phyloP scores from a whole-genome alignment of 2,113 vertebrate species.

The Brachirus orientalis region DNA sequence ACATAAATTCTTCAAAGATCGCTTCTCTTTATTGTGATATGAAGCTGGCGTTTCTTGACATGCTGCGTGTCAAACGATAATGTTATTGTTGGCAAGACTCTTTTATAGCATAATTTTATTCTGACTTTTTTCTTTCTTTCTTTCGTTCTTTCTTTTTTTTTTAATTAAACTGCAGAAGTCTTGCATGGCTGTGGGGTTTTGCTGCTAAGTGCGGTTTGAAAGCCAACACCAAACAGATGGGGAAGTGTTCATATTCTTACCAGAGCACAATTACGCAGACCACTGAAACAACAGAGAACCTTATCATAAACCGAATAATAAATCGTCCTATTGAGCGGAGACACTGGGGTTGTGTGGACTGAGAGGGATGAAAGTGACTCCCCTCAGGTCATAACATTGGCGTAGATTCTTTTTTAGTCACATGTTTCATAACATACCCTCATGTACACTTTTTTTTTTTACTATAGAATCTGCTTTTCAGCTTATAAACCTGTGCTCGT shows the following conservation, averaged over 20 bases:
- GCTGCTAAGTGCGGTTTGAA: conserved; percentile 73
- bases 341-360: conserved; percentile 21
- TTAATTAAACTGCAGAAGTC: conserved; percentile 77
- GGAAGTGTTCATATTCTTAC: conserved; percentile 70
- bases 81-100: conserved; percentile 79
- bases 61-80: conserved; percentile 80
- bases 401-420: conserved; percentile 6
- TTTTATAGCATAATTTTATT: conserved; percentile 79
- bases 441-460: conserved; percentile 28
- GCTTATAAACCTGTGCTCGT: conserved; percentile 23
- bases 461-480: conserved; percentile 32
- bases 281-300: conserved; percentile 56
- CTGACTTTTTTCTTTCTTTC: conserved; percentile 59
- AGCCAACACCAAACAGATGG: conserved; percentile 80
- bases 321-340: conserved; percentile 46
- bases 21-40: conserved; percentile 74
- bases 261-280: conserved; percentile 59
- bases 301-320: conserved; percentile 49
- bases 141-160: conserved; percentile 58
- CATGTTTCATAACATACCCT: conserved; percentile 9
- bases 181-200: conserved; percentile 72
- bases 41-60: conserved; percentile 63
- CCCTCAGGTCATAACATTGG: conserved; percentile 23
- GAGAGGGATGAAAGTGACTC: conserved; percentile 25
- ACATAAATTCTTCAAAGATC: conserved; percentile 75